Percentiles rank a stretch among this genome's conserved stretches.
phyloP scores from a whole-genome alignment of 2,797 vertebrate genomes.

The Tarsius wallacei region DNA sequence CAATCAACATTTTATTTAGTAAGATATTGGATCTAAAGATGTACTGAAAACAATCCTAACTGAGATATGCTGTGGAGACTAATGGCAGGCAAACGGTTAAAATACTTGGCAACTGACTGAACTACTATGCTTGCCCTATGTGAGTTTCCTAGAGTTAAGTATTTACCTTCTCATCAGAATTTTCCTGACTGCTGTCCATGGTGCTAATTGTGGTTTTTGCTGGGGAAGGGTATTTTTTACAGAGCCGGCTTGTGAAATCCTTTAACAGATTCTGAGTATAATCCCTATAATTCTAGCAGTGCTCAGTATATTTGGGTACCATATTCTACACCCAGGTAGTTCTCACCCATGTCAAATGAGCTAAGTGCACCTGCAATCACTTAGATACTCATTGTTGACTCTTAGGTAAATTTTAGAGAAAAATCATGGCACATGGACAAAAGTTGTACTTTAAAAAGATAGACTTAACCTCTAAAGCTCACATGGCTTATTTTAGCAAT shows the following conservation, averaged over 20 bases:
- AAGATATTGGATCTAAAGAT: constrained; percentile 53
- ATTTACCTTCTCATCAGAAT: not conserved
- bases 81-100: constrained; percentile 55
- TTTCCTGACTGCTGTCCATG: not conserved
- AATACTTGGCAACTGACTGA: constrained; percentile 45
- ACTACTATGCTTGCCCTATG: not conserved
- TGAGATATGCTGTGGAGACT: not conserved
- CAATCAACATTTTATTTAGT: constrained; percentile 62
- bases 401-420: not conserved
- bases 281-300: not conserved
- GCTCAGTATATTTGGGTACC: not conserved
- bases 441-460: constrained; percentile 21
- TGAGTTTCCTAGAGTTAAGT: constrained; percentile 47
- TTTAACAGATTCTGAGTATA: not conserved
- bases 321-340: not conserved
- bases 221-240: not conserved
- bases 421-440: constrained; percentile 6
- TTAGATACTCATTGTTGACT: not conserved
- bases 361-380: not conserved
- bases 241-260: constrained; percentile 20
- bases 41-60: not conserved
- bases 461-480: not conserved
- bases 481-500: constrained; percentile 30
- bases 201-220: not conserved
- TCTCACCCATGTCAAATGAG: not conserved